These are phyloP conservation scores for Cremastinae sp. DNA, from an alignment of 2,888 invertebrate species.

Conservation along the genomic window DNA sequence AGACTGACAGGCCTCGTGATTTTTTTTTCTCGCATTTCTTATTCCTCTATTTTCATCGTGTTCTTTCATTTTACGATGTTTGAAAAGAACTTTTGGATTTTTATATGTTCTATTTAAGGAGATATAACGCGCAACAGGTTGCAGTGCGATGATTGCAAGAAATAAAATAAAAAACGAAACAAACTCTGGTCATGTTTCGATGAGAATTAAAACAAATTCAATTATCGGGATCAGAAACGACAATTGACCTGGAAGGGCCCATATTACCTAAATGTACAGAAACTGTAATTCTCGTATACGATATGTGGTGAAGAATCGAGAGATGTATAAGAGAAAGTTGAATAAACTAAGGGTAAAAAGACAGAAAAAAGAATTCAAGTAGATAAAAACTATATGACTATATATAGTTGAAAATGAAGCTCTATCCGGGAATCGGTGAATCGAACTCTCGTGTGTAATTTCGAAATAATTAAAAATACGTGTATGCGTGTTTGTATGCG, in stretches of 20 bases:
- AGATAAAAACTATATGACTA: background rate
- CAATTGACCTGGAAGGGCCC: constrained; percentile 1
- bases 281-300: constrained; percentile 25
- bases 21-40: too few species aligned
- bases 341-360: background rate
- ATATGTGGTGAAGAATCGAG: constrained; percentile 28
- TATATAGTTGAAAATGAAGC: constrained; percentile 17
- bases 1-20: too few species aligned
- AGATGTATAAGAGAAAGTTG: background rate
- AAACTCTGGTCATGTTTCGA: too few species aligned
- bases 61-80: too few species aligned
- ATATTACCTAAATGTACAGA: constrained; percentile 16
- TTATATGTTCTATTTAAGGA: too few species aligned
- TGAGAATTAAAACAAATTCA: too few species aligned
- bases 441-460: background rate
- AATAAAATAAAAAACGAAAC: too few species aligned
- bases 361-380: constrained; percentile 6
- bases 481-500: constrained; percentile 5
- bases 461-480: constrained; percentile 2
- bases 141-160: too few species aligned
- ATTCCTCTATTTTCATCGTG: too few species aligned
- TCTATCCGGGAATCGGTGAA: background rate
- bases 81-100: too few species aligned
- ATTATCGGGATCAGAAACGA: background rate
- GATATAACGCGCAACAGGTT: too few species aligned